Evolutionary conservation across 30 jellyfish, hydroid and myxozoan genomes (phyloP).

Genomic region (Cassiopea xamachana): DNA sequence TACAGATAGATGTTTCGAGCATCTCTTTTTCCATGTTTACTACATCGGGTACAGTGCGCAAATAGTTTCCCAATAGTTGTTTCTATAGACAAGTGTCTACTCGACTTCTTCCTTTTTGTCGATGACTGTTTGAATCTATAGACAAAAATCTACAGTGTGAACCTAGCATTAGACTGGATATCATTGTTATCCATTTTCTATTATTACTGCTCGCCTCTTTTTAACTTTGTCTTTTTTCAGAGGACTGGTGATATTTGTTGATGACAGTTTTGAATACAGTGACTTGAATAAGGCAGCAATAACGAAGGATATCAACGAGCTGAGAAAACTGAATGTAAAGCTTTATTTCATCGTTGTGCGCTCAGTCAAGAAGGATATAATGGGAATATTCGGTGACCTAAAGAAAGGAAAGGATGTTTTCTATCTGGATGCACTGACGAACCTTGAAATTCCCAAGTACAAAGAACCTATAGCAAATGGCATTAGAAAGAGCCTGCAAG

Average conservation of each 20-base stretch:
- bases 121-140: too few species aligned
- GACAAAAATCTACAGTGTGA: too few species aligned
- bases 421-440: background rate
- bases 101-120: too few species aligned
- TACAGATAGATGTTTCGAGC: too few species aligned
- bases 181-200: too few species aligned
- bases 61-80: too few species aligned
- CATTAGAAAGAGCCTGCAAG: background rate
- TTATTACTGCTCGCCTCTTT: background rate
- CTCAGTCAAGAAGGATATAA: background rate
- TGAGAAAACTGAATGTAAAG: conserved; percentile 17
- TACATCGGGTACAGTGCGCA: too few species aligned
- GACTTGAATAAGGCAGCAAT: background rate
- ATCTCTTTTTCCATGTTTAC: too few species aligned
- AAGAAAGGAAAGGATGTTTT: background rate
- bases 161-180: too few species aligned
- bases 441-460: background rate
- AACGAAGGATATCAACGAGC: background rate
- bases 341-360: background rate
- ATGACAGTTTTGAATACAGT: background rate
- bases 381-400: background rate
- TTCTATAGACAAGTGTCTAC: too few species aligned
- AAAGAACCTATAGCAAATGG: background rate
- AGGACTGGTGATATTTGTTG: conserved; percentile 15
- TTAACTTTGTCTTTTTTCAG: background rate